Base-by-base conservation (phyloP, 2,113 vertebrate genomes). In the Pontoporia blainvillei region DNA sequence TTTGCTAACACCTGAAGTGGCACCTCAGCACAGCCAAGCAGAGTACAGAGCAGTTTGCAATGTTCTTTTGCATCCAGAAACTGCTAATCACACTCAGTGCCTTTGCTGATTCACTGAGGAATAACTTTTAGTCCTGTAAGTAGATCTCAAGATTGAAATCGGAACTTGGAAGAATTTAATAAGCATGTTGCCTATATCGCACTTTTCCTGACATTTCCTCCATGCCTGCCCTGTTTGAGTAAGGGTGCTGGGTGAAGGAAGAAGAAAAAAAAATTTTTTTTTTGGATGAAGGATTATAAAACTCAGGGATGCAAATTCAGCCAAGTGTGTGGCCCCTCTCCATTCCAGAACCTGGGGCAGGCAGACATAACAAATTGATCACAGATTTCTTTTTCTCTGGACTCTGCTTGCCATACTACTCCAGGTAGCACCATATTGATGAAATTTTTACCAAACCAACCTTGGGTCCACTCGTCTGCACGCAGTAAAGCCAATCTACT, bases 71-170 rank as follows among this genome's bases (percentile, higher is more conserved):
- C 62, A 39, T 76, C 59, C 17, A 20, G 46, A 67, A 91, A 95
- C 62, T 59, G 73, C 11, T 93, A 81, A 82, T 73, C 75, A 81
- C 62, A 62, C 54, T 83, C 36, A n/a, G 0, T 66, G 46, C 81
- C 34, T 81, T 76, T 97, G 90, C 75, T 95, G 95, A 96, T 34
- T 94, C 84, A 94, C 90, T 81, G n/a, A 66, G 78, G 59, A 83
- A 92, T 95, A 69, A 84, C 41, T 86, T 94, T 69, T 86, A 75
- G 27, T 83, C 25, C 79, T 93, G 3, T 79, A 91, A 97, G 66
- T 92, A 73, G 73, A 79, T 79, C 57, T 67, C 75, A 75, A 93
- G 57, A 69, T 25, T 86, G 36, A 86, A 86, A 66, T 5, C 34
- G 69, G 25, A 72, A 75, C 49, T 85, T 61, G 67, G 62, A 64